These are phyloP conservation scores for Pogonocherus hispidulus DNA, from an alignment of 2,888 invertebrate species.

Conservation along the genomic window DNA sequence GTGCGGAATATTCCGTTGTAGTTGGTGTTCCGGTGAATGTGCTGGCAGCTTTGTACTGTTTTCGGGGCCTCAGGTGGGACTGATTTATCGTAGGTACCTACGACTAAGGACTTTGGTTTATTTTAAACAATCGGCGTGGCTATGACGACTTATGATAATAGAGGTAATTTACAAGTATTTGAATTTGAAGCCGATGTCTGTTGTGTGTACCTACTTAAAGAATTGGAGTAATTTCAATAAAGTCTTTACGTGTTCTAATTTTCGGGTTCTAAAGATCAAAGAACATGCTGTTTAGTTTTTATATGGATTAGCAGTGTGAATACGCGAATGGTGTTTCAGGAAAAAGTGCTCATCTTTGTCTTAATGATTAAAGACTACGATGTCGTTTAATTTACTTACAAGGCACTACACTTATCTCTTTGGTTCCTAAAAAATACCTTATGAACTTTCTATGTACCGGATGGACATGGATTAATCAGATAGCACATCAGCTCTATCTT, in stretches of 20 bases:
- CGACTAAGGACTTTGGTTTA: slow-evolving; percentile 19
- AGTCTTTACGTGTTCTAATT: background rate
- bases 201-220: background rate
- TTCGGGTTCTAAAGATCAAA: too few relatives aligned
- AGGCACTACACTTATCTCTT: too few relatives aligned
- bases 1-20: slow-evolving; percentile 27
- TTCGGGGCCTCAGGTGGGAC: slow-evolving; percentile 29
- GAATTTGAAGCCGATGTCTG: background rate
- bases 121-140: slow-evolving; percentile 15
- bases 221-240: background rate
- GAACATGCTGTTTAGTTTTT: background rate
- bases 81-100: slow-evolving; percentile 34
- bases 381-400: too few relatives aligned
- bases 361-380: too few relatives aligned
- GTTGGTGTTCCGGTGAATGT: slow-evolving; percentile 27
- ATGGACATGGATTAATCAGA: too few relatives aligned
- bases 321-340: too few relatives aligned
- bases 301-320: background rate
- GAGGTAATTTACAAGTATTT: background rate
- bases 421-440: too few relatives aligned
- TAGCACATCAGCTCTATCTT: too few relatives aligned
- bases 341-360: too few relatives aligned
- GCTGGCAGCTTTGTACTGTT: slow-evolving; percentile 34
- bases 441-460: too few relatives aligned
- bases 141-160: background rate